Base-by-base conservation (phyloP, 2,888 invertebrate species). In the Leptinotarsa peninsularis region DNA sequence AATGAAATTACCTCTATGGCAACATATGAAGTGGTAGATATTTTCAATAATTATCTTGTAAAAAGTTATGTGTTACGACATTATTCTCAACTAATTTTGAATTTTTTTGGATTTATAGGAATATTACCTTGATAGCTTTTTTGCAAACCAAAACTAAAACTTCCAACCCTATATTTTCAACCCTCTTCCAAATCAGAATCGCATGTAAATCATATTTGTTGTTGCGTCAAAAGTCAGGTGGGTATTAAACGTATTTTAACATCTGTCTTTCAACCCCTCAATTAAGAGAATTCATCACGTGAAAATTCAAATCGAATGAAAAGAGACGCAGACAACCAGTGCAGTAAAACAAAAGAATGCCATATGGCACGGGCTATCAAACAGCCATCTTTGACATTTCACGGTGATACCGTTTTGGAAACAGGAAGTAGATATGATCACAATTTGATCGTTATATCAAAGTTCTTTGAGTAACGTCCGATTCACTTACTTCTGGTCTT, bases 161-260 rank as follows among this genome's bases (percentile, higher is more conserved):
- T 13, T 50, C 15, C 15, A 50, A 50, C 50, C 15, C 13, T 50
- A 4, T n/a, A 15, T n/a, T 15, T 27, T 17, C 33, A 27, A 17
- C 33, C 33, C 63, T 4, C 13, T 3, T 33, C 67, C 66, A 49
- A 70, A 58, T 58, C 43, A 79, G 21, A 70, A 70, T 58, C 56
- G 50, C 14, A 70, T 70, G 21, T 76, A 80, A 82, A 81, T 82
- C 81, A 77, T 82, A 82, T 77, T 84, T 83, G 56, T 84, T 83
- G 56, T 56, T 83, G 72, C 74, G 80, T 80, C 79, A 75, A 81
- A 83, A 82, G 84, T 85, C 85, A 86, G 84, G 84, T 84, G 84
- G 78, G 74, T 76, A 77, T 82, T 82, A 81, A 82, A 81, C 83
- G 81, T 80, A 81, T 81, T 82, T 81, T 80, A 80, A 82, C 84